These are phyloP conservation scores for Lophochroa leadbeateri DNA, from an alignment of 2,113 vertebrate species.

Conservation along the genomic window DNA sequence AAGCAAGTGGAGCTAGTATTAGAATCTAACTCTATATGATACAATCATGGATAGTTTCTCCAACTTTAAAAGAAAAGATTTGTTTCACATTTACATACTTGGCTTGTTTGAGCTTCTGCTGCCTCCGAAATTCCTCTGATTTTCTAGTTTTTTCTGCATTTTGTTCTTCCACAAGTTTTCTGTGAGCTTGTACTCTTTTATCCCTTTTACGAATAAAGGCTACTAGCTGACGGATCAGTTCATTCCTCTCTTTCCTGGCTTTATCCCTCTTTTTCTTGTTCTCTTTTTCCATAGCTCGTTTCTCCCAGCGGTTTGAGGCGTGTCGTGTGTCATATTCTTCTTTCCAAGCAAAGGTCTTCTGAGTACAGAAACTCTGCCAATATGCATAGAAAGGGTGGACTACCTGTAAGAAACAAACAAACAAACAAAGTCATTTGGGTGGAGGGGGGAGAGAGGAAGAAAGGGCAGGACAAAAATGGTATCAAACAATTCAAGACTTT, in stretches of 20 bases:
- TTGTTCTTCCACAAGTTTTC: constrained; percentile 81
- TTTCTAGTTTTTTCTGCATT: constrained; percentile 91
- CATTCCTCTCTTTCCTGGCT: constrained; percentile 89
- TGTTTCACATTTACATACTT: constrained; percentile 74
- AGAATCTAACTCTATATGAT: neutral
- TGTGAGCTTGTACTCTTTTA: constrained; percentile 90
- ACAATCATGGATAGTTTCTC: neutral
- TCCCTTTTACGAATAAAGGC: constrained; percentile 93
- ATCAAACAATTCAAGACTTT: neutral
- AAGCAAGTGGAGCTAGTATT: neutral
- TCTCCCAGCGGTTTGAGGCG: constrained; percentile 96
- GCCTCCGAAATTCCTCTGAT: constrained; percentile 84
- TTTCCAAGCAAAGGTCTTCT: constrained; percentile 93
- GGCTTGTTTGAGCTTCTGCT: constrained; percentile 89
- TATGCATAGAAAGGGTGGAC: constrained; percentile 94
- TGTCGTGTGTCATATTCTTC: constrained; percentile 95
- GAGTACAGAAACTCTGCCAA: constrained; percentile 98
- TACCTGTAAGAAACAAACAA: constrained; percentile 72
- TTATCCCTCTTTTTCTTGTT: constrained; percentile 93
- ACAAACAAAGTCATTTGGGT: neutral
- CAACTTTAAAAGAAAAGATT: neutral
- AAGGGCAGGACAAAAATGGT: neutral
- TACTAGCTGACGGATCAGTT: constrained; percentile 89
- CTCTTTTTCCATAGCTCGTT: constrained; percentile 97
- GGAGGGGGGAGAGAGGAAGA: neutral